Evolutionary conservation across 2,113 vertebrate genomes (phyloP), one percentile per base, ranked within the genome.

Genomic region (Salvelinus namaycush): DNA sequence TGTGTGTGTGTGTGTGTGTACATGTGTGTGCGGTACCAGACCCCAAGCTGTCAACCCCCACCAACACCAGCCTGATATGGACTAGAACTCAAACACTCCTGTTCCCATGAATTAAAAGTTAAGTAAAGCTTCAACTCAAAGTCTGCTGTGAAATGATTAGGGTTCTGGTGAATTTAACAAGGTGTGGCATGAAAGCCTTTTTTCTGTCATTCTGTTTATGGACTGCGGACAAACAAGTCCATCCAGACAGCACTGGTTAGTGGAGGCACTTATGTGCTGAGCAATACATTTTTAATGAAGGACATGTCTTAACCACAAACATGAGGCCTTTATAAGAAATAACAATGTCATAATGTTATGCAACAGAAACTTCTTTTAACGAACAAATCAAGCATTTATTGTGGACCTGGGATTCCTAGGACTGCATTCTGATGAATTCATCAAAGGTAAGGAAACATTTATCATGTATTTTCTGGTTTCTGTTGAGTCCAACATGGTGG

Each of bases 141-240:
- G 70, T 84, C 85, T 88, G 84, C 80, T 87, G 89, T 83, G 79
- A 88, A 89, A 81, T 77, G 62, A 76, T 65, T 79, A 22, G 2
- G 34, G 79, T 87, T 85, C 84, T 87, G 84, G 67, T 79, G 78
- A 84, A 76, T 89, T 92, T 90, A 89, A 90, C 87, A 89, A 91
- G 86, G 85, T 88, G 86, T 82, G 85, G 76, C 70, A 87, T 86
- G 62, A 82, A 91, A 84, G 60, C 65, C 65, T 75, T 79, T 76
- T 74, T 72, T 81, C 70, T 72, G 49, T 66, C 48, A 59, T 60
- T 69, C 59, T 48, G 34, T 48, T 72, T 66, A 78, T 71, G 29
- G 76, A 34, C 20, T 70, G 62, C 77, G 67, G 80, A 80, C 85
- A 83, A 54, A 87, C 34, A 70, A 69, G 75, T 27, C 4, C 24